Evolutionary conservation across 2,797 vertebrate species (phyloP).

Genomic region (Coendou prehensilis): DNA sequence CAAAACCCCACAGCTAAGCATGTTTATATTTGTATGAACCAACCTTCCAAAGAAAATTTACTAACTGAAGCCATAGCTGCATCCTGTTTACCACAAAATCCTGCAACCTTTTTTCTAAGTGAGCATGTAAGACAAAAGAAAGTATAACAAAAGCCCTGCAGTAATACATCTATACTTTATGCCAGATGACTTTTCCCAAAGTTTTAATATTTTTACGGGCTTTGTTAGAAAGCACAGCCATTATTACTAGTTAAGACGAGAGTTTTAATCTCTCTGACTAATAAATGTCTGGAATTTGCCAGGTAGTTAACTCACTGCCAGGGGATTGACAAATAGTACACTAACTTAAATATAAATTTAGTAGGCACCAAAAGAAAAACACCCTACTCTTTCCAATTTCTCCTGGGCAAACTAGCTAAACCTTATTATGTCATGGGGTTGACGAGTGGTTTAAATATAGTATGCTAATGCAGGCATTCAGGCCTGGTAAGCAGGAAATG

Average conservation of each 20-base stretch:
- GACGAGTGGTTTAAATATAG: conserved; percentile 53
- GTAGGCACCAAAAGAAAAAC: background rate
- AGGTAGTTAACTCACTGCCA: conserved; percentile 4
- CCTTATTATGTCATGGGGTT: background rate
- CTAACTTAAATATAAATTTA: conserved; percentile 36
- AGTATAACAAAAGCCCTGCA: background rate
- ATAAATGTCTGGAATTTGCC: conserved; percentile 47
- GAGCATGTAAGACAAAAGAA: background rate
- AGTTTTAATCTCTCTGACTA: conserved; percentile 44
- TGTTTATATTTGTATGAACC: background rate
- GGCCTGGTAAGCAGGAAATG: conserved; percentile 50
- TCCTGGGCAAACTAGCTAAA: background rate
- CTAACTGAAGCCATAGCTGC: background rate
- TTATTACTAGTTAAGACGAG: background rate
- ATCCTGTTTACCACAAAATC: background rate
- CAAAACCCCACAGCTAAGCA: background rate
- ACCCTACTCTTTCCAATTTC: background rate
- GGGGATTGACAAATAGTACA: background rate
- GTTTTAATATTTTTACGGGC: background rate
- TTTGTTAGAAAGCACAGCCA: background rate
- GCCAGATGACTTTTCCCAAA: background rate
- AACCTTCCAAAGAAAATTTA: background rate
- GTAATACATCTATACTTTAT: background rate
- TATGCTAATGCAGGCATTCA: conserved; percentile 17
- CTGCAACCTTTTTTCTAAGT: background rate